Conservation (phyloP, 1,140 invertebrate genomes). For the Drosophila tsacasi region DNA sequence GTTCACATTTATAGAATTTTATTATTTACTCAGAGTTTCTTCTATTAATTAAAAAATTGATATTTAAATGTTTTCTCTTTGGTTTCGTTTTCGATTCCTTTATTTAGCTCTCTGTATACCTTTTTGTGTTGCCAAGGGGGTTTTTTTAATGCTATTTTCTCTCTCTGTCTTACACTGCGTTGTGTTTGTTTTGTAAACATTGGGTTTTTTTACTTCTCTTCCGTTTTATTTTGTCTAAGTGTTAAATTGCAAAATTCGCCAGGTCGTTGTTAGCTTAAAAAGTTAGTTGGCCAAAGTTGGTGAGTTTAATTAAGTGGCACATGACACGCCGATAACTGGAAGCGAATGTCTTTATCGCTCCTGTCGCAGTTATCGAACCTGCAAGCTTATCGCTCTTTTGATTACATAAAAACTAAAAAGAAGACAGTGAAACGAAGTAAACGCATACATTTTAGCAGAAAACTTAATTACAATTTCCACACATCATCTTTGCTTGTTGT, state of each 20-base stretch:
- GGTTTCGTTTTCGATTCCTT: background rate
- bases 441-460: constrained; percentile 57
- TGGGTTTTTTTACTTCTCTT: constrained; percentile 26
- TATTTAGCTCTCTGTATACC: constrained; percentile 30
- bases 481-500: constrained; percentile 35
- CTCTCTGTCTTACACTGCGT: constrained; percentile 9
- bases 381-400: constrained; percentile 18
- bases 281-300: constrained; percentile 27
- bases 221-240: constrained; percentile 35
- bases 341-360: constrained; percentile 38
- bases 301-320: constrained; percentile 53
- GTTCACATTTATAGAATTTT: too few relatives aligned
- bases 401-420: constrained; percentile 19
- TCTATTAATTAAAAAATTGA: background rate
- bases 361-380: constrained; percentile 31
- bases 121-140: constrained; percentile 51
- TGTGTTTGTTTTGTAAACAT: constrained; percentile 76
- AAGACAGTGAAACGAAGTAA: background rate
- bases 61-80: background rate
- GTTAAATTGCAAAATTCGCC: constrained; percentile 60
- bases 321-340: constrained; percentile 50
- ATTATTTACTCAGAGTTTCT: background rate
- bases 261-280: constrained; percentile 8
- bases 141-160: constrained; percentile 26
- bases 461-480: constrained; percentile 79